A percentile compares a stretch with the other conserved stretches of the same genome.
phyloP scores from a whole-genome alignment of 2,113 vertebrate species.

The Gadus chalcogrammus region DNA sequence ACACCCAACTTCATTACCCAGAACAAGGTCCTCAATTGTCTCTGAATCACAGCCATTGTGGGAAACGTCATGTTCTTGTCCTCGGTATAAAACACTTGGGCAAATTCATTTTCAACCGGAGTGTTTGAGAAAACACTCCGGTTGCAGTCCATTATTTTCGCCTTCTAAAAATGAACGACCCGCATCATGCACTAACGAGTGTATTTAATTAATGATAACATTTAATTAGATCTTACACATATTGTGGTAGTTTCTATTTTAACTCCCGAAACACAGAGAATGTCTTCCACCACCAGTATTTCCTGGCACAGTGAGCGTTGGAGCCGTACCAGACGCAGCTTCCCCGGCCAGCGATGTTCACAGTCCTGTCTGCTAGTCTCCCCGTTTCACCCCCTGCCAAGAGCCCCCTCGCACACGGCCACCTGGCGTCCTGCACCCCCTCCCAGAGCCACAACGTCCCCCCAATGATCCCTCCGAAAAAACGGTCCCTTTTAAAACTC shows the following conservation, averaged over 20 bases:
- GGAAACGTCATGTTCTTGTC: constrained; percentile 32
- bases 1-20: constrained; percentile 37
- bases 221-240: constrained; percentile 2
- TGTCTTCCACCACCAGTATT: constrained; percentile 40
- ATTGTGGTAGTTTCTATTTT: constrained; percentile 30
- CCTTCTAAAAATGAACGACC: neutral
- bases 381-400: constrained; percentile 49
- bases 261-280: constrained; percentile 47
- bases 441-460: constrained; percentile 8
- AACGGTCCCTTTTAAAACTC: too few species aligned
- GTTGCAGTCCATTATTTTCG: neutral
- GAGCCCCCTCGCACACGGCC: constrained; percentile 55
- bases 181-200: neutral
- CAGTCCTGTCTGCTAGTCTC: constrained; percentile 46
- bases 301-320: constrained; percentile 44
- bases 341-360: constrained; percentile 50
- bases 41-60: constrained; percentile 27
- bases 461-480: too few species aligned
- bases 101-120: neutral
- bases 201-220: neutral
- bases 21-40: constrained; percentile 36
- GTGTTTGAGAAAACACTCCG: neutral
- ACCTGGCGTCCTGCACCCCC: constrained; percentile 58
- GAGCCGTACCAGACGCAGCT: constrained; percentile 13
- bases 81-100: constrained; percentile 11